Percentiles rank a stretch among this genome's conserved stretches.
Conservation (phyloP, 1,140 invertebrate species). For the Lepidurus arcticus region DNA sequence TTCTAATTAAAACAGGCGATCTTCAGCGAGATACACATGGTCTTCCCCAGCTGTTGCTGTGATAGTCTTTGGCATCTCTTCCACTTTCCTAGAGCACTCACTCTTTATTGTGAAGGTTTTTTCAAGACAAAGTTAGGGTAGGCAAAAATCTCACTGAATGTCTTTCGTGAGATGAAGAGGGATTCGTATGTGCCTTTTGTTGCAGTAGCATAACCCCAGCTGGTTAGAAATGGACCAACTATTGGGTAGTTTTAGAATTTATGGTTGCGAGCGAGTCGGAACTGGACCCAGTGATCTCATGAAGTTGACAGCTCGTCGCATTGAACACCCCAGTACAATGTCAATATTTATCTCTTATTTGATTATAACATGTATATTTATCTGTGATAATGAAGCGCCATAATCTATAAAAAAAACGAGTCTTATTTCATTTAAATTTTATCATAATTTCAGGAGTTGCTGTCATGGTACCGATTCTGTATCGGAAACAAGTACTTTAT, state of each 20-base stretch:
- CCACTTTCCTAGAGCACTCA: background rate
- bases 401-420: background rate
- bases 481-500: too few species aligned
- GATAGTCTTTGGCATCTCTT: slow-evolving; percentile 14
- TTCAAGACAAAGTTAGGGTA: background rate
- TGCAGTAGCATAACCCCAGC: slow-evolving; percentile 7
- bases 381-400: slow-evolving; percentile 26
- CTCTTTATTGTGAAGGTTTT: background rate
- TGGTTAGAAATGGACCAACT: background rate
- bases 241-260: slow-evolving; percentile 12
- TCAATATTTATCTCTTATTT: slow-evolving; percentile 21
- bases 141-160: slow-evolving; percentile 11
- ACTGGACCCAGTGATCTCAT: slow-evolving; percentile 29
- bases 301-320: background rate
- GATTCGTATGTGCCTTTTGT: slow-evolving; percentile 15
- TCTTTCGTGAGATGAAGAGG: slow-evolving; percentile 13
- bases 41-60: slow-evolving; percentile 23
- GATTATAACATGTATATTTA: background rate
- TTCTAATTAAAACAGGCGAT: background rate
- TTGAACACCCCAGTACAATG: slow-evolving; percentile 16
- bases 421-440: background rate
- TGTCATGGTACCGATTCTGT: background rate
- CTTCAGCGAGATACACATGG: slow-evolving; percentile 5
- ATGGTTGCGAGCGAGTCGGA: slow-evolving; percentile 19
- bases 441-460: background rate